A percentile compares a stretch with the other conserved stretches of the same genome.
Evolutionary conservation across 2,888 invertebrate species (phyloP).

Genomic region (Tenthredo livida): DNA sequence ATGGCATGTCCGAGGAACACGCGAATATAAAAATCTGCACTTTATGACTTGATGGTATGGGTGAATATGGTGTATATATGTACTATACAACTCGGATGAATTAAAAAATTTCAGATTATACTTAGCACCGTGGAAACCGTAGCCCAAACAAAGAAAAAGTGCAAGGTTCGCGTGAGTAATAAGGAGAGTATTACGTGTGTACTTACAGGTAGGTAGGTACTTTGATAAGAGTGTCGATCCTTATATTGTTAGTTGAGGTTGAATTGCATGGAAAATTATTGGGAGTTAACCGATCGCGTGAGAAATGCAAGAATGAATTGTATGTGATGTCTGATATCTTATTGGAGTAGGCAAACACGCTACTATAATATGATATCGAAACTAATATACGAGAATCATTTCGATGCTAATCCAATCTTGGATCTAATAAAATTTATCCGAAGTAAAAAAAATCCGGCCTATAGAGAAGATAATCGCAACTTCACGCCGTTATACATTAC

Average conservation of each 20-base stretch:
- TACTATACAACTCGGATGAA: neutral
- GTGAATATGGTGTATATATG: neutral
- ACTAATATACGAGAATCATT: neutral
- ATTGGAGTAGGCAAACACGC: neutral
- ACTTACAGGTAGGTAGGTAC: neutral
- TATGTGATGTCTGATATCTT: neutral
- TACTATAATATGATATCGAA: neutral
- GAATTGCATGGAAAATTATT: neutral
- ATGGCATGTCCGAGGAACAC: neutral
- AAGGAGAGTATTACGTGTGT: neutral
- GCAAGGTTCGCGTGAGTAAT: constrained; percentile 36
- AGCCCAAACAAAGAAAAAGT: constrained; percentile 3
- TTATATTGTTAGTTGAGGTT: neutral
- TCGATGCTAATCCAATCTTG: neutral
- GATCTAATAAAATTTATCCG: neutral
- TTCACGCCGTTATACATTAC: neutral
- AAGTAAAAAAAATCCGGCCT: neutral
- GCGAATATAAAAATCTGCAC: constrained; percentile 36
- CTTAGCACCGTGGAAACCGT: neutral
- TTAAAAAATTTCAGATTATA: neutral
- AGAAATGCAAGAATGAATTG: neutral
- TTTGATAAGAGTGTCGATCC: neutral
- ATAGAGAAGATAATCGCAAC: neutral
- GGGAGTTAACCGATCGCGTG: neutral
- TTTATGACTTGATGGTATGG: neutral